A percentile compares a stretch with the other conserved stretches of the same genome.
phyloP scores from a whole-genome alignment of 2,888 invertebrate genomes.

The Cosmorhoe ocellata region DNA sequence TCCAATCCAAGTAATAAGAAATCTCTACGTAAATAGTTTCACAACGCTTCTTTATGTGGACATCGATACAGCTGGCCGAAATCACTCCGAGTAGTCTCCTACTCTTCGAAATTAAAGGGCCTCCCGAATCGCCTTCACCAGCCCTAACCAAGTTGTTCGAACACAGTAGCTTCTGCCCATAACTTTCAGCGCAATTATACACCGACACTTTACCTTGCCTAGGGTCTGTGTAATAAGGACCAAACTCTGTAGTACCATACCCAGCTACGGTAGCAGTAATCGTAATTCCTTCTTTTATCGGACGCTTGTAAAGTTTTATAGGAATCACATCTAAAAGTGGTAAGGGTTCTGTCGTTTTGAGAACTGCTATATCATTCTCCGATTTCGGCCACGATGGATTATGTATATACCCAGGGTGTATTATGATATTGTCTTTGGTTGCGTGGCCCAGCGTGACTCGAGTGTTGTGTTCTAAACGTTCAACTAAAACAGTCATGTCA shows the following conservation, averaged over 20 bases:
- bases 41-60: conserved; percentile 21
- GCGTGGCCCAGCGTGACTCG: background rate
- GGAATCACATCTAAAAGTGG: conserved; percentile 30
- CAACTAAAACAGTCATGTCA: background rate
- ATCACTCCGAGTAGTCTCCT: conserved; percentile 38
- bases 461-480: background rate
- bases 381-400: background rate
- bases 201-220: conserved; percentile 37
- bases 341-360: conserved; percentile 33
- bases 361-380: conserved; percentile 37
- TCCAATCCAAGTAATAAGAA: conserved; percentile 37
- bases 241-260: conserved; percentile 26
- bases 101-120: conserved; percentile 32
- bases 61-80: conserved; percentile 31
- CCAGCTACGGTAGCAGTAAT: conserved; percentile 36
- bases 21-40: conserved; percentile 36
- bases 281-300: background rate
- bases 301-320: conserved; percentile 20
- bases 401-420: conserved; percentile 10
- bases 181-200: conserved; percentile 17
- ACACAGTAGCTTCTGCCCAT: conserved; percentile 31
- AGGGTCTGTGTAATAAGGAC: conserved; percentile 9
- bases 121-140: conserved; percentile 43
- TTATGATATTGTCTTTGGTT: conserved; percentile 4
- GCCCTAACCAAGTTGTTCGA: conserved; percentile 30